Evolutionary conservation across 2,888 invertebrate species (phyloP).

Genomic region (Papilio protenor): DNA sequence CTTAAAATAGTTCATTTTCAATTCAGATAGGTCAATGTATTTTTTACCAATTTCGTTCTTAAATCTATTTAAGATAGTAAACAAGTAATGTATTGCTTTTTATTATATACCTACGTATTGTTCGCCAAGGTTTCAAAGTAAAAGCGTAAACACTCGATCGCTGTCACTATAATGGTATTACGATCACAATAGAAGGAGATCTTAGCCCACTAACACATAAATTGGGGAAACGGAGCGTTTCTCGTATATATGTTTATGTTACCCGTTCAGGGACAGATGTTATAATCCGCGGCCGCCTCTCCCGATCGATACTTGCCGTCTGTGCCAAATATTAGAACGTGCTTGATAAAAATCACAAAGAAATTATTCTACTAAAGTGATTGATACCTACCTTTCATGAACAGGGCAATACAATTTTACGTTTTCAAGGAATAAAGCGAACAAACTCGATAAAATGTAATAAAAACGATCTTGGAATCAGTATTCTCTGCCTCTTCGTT

Average conservation of each 20-base stretch:
- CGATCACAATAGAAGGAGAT: conserved; percentile 16
- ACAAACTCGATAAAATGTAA: background rate
- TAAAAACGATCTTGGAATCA: no score
- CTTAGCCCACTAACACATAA: conserved; percentile 28
- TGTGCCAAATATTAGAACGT: conserved; percentile 32
- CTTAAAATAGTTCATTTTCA: background rate
- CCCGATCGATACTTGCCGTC: conserved; percentile 37
- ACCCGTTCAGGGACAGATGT: conserved; percentile 40
- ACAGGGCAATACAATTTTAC: background rate
- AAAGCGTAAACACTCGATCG: conserved; percentile 15
- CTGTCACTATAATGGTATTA: conserved; percentile 14
- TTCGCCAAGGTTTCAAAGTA: background rate
- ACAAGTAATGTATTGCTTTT: background rate
- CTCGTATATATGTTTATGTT: conserved; percentile 31
- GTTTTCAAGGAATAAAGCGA: background rate
- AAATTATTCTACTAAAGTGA: conserved; percentile 21
- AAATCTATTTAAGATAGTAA: background rate
- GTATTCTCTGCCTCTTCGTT: background rate
- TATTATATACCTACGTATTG: background rate
- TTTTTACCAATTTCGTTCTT: background rate
- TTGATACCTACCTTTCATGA: background rate
- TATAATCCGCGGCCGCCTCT: conserved; percentile 25
- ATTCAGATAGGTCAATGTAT: background rate
- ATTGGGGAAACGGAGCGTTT: conserved; percentile 19
- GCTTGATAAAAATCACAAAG: conserved; percentile 36